Conservation (phyloP, 2,797 vertebrate genomes). For the Myotis planiceps region DNA sequence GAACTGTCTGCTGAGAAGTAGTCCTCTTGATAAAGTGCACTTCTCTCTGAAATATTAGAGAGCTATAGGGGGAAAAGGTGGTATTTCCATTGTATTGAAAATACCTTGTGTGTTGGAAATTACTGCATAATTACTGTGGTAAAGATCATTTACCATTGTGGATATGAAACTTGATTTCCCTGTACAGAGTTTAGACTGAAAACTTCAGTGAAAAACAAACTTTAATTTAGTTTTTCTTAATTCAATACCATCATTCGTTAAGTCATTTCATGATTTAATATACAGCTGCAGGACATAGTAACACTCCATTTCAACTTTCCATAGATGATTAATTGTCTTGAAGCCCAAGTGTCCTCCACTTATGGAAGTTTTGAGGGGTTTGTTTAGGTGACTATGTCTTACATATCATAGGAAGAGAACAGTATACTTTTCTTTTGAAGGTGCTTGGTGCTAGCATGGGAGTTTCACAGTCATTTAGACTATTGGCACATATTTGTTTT, state of each 20-base stretch:
- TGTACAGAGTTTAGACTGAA: neutral
- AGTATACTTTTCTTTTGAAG: neutral
- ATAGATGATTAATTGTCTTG: neutral
- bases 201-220: neutral
- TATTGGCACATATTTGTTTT: neutral
- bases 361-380: neutral
- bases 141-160: neutral
- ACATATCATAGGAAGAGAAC: neutral
- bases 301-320: neutral
- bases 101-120: neutral
- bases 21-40: neutral
- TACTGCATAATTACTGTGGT: neutral
- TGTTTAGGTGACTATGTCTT: neutral
- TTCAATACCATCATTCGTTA: neutral
- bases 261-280: neutral
- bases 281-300: neutral
- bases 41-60: neutral
- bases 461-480: neutral
- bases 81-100: neutral
- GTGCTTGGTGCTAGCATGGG: too few relatives aligned
- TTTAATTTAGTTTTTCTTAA: neutral
- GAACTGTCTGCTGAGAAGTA: neutral
- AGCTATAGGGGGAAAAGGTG: neutral
- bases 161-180: neutral
- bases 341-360: neutral